A percentile compares a stretch with the other conserved stretches of the same genome.
Evolutionary conservation across 23 tunicate genomes (phyloP).

Genomic region (Pegea sp.): DNA sequence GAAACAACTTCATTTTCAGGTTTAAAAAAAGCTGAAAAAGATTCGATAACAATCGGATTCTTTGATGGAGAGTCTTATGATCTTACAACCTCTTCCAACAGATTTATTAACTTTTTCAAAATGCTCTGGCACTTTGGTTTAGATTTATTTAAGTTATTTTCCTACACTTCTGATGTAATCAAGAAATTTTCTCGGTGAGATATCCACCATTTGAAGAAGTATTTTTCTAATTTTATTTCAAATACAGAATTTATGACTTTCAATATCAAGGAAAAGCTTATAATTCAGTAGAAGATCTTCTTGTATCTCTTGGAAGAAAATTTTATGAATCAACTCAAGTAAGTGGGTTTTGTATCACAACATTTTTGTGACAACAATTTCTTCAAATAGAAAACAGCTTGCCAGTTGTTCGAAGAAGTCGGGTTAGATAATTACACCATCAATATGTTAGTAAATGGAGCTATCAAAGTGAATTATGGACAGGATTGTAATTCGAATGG

Average conservation of each 20-base stretch:
- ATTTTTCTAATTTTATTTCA: too few relatives aligned
- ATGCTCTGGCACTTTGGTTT: slow-evolving; percentile 59
- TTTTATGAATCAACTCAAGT: slow-evolving; percentile 42
- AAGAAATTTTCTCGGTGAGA: too few relatives aligned
- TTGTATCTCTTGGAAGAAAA: slow-evolving; percentile 18
- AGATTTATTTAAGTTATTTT: slow-evolving; percentile 32
- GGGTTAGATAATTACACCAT: slow-evolving; percentile 13
- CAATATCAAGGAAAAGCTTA: slow-evolving; percentile 36
- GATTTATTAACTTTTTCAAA: slow-evolving; percentile 9
- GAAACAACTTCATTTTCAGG: slow-evolving; percentile 9
- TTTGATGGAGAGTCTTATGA: slow-evolving; percentile 42
- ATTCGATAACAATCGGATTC: slow-evolving; percentile 3
- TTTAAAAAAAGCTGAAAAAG: slow-evolving; percentile 12
- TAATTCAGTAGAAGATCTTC: slow-evolving; percentile 8
- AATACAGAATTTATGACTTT: slow-evolving; percentile 25
- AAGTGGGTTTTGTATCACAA: slow-evolving; percentile 1
- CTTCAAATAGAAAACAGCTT: slow-evolving; percentile 10
- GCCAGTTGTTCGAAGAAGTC: slow-evolving; percentile 8
- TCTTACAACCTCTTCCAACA: slow-evolving; percentile 24
- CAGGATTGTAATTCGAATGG: slow-evolving; percentile 47
- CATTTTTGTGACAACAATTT: neutral
- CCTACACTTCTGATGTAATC: too few relatives aligned
- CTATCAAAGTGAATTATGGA: slow-evolving; percentile 44
- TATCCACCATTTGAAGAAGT: too few relatives aligned
- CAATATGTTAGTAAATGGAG: slow-evolving; percentile 30